Conservation (phyloP, 2,888 invertebrate species). For the Eupithecia insigniata region DNA sequence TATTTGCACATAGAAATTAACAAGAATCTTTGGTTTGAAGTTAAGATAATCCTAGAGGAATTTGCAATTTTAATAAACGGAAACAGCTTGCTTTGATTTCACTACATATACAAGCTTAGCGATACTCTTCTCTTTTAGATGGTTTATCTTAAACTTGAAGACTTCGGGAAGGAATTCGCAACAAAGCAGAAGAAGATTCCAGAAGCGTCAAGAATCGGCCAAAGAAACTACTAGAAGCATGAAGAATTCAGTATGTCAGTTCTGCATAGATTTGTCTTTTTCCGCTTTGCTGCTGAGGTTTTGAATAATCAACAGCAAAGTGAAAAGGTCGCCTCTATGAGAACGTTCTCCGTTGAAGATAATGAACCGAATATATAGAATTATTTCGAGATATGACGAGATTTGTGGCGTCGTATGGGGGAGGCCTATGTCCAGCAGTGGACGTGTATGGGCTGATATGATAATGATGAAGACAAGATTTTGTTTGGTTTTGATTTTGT, state of each 20-base stretch:
- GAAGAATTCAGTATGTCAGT: conserved; percentile 57
- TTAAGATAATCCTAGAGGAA: neutral
- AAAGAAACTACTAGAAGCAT: conserved; percentile 11
- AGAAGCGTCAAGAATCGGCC: neutral
- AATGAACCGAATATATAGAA: conserved; percentile 17
- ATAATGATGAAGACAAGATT: neutral
- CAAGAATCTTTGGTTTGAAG: no score
- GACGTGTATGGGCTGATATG: no score
- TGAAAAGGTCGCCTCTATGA: conserved; percentile 85
- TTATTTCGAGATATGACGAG: neutral
- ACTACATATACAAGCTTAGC: neutral
- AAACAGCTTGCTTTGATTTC: neutral
- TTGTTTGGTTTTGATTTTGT: neutral
- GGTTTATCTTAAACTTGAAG: neutral
- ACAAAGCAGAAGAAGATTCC: neutral
- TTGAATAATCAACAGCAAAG: conserved; percentile 80
- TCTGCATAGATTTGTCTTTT: conserved; percentile 84
- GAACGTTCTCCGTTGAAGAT: conserved; percentile 64
- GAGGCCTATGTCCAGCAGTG: no score
- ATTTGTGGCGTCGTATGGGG: no score
- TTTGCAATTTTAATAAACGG: neutral
- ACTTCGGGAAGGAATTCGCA: neutral
- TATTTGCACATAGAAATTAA: no score
- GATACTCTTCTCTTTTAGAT: neutral
- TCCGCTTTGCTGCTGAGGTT: conserved; percentile 85